phyloP scores from a whole-genome alignment of 2,888 invertebrate species.

The Andrena dorsata region DNA sequence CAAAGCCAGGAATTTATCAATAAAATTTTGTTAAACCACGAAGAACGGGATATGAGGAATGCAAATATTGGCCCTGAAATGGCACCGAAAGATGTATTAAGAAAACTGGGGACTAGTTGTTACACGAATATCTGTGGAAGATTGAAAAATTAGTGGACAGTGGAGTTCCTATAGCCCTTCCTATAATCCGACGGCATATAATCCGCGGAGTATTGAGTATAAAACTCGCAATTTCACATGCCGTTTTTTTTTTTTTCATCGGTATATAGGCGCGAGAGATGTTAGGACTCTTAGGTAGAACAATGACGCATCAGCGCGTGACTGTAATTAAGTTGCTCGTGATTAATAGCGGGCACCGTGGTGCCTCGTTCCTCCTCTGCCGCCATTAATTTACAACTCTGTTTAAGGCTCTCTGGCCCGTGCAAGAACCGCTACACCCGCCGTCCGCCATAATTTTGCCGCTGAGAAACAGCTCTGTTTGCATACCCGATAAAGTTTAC shows the following conservation, averaged over 20 bases:
- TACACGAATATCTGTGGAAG: too few species aligned
- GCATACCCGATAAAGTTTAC: conserved; percentile 57
- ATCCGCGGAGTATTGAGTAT: conserved; percentile 33
- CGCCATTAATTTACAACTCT: conserved; percentile 68
- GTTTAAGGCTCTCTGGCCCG: conserved; percentile 56
- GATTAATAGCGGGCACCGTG: conserved; percentile 62
- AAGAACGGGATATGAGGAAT: too few species aligned
- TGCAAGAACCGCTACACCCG: conserved; percentile 29
- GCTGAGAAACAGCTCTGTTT: conserved; percentile 56
- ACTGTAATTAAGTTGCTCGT: conserved; percentile 68
- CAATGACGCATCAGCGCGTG: conserved; percentile 64
- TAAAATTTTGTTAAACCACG: too few species aligned
- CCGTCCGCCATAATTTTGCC: conserved; percentile 60
- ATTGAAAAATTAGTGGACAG: too few species aligned
- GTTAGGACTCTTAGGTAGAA: conserved; percentile 24
- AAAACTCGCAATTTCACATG: conserved; percentile 41
- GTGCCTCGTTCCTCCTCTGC: conserved; percentile 52
- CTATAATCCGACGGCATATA: conserved; percentile 18
- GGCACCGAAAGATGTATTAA: too few species aligned
- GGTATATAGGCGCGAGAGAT: conserved; percentile 26
- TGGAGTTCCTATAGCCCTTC: too few species aligned
- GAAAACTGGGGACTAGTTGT: too few species aligned
- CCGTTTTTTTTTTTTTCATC: conserved; percentile 10
- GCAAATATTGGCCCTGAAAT: too few species aligned
- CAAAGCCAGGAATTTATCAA: too few species aligned